phyloP scores from a whole-genome alignment of 1,140 invertebrate species.

The Adelges cooleyi region DNA sequence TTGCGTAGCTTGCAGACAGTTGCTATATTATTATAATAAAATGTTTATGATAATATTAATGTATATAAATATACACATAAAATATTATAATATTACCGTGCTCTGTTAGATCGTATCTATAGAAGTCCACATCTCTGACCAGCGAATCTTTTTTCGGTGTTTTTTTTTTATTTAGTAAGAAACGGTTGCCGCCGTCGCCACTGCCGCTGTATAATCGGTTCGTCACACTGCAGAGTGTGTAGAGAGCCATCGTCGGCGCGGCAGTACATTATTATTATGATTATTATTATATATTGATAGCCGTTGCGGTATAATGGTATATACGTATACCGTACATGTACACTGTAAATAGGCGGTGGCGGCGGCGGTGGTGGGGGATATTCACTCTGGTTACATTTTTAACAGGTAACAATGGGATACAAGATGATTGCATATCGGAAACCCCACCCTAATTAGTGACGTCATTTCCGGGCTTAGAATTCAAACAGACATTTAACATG shows the following conservation, averaged over 20 bases:
- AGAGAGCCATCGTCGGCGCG: conserved; percentile 3
- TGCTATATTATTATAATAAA: too few species aligned
- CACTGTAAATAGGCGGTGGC: not conserved
- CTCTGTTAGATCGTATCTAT: too few species aligned
- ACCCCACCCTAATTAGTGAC: conserved; percentile 27
- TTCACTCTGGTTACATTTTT: conserved; percentile 24
- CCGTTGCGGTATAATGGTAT: too few species aligned
- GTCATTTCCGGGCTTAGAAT: conserved; percentile 23
- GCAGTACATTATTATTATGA: not conserved
- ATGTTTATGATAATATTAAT: too few species aligned
- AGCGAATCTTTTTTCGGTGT: conserved; percentile 7
- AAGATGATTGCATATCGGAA: conserved; percentile 24
- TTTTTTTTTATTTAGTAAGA: not conserved
- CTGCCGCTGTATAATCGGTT: conserved; percentile 12
- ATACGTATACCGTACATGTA: too few species aligned
- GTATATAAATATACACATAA: too few species aligned
- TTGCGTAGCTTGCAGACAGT: too few species aligned
- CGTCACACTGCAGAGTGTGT: conserved; percentile 23
- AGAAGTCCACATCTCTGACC: not conserved
- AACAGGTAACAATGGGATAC: conserved; percentile 25
- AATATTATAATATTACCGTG: too few species aligned
- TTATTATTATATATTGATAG: too few species aligned
- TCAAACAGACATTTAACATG: conserved; percentile 15
- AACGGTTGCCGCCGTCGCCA: not conserved
- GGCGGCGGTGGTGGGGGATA: not conserved